Percentiles rank a stretch among this genome's conserved stretches.
These are phyloP conservation scores for Hippocampus comes DNA, from an alignment of 2,113 vertebrate genomes.

Conservation along the genomic window DNA sequence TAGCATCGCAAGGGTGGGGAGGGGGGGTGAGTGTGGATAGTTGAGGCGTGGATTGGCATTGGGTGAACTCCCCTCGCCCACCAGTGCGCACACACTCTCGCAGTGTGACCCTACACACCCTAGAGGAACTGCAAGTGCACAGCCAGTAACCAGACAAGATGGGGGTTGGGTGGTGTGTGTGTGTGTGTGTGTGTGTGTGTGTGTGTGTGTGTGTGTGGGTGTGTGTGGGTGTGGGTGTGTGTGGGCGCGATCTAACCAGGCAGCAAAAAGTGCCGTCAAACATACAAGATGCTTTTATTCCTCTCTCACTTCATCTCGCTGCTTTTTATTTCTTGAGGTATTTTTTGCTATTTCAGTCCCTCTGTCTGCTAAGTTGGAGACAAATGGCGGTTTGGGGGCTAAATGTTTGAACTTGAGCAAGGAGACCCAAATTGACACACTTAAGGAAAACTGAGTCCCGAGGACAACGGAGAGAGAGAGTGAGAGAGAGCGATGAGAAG, in stretches of 20 bases:
- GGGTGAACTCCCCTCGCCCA: slow-evolving; percentile 63
- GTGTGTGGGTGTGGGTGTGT: slow-evolving; percentile 6
- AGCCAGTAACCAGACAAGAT: slow-evolving; percentile 68
- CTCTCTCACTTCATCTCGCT: slow-evolving; percentile 13
- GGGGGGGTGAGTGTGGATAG: slow-evolving; percentile 13
- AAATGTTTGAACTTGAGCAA: slow-evolving; percentile 76
- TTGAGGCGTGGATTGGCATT: slow-evolving; percentile 51
- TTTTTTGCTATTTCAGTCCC: slow-evolving; percentile 61
- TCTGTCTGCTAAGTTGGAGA: slow-evolving; percentile 63
- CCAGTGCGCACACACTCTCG: slow-evolving; percentile 29
- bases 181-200: slow-evolving; percentile 5
- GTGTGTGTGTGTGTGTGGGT: slow-evolving; percentile 7
- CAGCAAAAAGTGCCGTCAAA: slow-evolving; percentile 71
- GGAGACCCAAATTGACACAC: slow-evolving; percentile 70
- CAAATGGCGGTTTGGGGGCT: slow-evolving; percentile 69
- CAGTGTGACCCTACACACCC: slow-evolving; percentile 51
- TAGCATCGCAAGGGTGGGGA: slow-evolving; percentile 44
- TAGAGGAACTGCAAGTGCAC: slow-evolving; percentile 71
- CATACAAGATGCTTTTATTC: slow-evolving; percentile 59
- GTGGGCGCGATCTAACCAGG: slow-evolving; percentile 43
- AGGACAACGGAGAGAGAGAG: slow-evolving; percentile 38
- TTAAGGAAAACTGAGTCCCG: slow-evolving; percentile 67
- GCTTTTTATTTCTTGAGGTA: slow-evolving; percentile 63
- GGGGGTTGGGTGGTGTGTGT: slow-evolving; percentile 25
- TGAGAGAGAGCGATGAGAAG: slow-evolving; percentile 45